Percentiles rank a stretch among this genome's conserved stretches.
Conservation (phyloP, 2,888 invertebrate species). For the Tupiocoris notatus region DNA sequence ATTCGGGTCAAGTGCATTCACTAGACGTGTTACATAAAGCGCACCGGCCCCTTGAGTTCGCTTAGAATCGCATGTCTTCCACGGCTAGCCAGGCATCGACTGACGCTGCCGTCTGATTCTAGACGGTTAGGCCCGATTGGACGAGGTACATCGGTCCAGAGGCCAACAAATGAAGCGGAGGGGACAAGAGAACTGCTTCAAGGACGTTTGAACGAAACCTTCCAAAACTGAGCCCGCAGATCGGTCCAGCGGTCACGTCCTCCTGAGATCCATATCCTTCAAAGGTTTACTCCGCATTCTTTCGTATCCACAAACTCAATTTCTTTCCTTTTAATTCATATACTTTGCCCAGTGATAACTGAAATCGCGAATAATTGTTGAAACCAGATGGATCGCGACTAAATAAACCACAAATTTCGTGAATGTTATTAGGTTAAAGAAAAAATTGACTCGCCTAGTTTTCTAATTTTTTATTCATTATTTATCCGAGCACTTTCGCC, state of each 20-base stretch:
- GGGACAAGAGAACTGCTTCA: neutral
- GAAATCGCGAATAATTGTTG: too few species aligned
- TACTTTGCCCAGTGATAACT: too few species aligned
- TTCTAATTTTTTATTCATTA: too few species aligned
- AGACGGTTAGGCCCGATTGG: too few species aligned
- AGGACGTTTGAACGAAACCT: neutral
- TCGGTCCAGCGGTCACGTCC: neutral
- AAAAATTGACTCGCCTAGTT: too few species aligned
- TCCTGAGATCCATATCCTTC: neutral
- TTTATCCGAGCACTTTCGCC: too few species aligned
- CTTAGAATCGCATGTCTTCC: neutral
- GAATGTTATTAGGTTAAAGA: too few species aligned
- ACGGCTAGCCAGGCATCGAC: neutral
- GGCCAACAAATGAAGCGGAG: neutral
- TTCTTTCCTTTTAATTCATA: too few species aligned
- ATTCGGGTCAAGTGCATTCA: slow-evolving; percentile 38
- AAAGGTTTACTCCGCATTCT: too few species aligned
- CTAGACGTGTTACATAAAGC: slow-evolving; percentile 35
- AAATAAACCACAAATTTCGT: too few species aligned
- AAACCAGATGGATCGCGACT: too few species aligned
- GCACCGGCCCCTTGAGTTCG: neutral
- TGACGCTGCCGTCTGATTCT: neutral
- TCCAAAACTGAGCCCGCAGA: neutral
- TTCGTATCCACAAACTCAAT: too few species aligned
- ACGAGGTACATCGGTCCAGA: neutral